Percentiles rank a stretch among this genome's conserved stretches.
phyloP scores from a whole-genome alignment of 2,113 vertebrate genomes.

The Varanus salvator region DNA sequence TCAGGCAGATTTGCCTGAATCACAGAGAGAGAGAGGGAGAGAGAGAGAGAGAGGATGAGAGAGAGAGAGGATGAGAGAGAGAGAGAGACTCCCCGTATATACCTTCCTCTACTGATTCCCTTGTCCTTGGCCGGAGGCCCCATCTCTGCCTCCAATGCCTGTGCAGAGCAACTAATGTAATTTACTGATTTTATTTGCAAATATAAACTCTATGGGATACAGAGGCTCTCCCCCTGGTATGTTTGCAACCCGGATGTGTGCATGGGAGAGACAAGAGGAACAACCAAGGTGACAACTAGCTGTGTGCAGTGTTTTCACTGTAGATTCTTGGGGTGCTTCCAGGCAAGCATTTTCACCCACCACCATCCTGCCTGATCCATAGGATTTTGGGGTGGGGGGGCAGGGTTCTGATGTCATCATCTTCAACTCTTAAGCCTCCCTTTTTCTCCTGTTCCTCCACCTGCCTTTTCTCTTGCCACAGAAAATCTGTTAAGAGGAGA shows the following conservation, averaged over 20 bases:
- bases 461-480: too few relatives aligned
- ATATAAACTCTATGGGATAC: conserved; percentile 50
- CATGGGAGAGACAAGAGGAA: neutral
- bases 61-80: neutral
- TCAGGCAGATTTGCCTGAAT: conserved; percentile 20
- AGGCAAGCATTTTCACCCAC: too few relatives aligned
- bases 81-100: neutral
- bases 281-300: neutral
- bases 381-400: too few relatives aligned
- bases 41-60: neutral
- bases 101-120: neutral
- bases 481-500: too few relatives aligned
- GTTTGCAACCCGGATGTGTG: neutral
- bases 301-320: neutral
- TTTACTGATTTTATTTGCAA: conserved; percentile 51
- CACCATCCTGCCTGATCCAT: too few relatives aligned
- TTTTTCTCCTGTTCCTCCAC: too few relatives aligned
- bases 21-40: neutral
- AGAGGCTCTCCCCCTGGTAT: neutral
- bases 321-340: neutral
- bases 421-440: too few relatives aligned
- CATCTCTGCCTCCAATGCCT: conserved; percentile 34
- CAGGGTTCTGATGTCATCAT: too few relatives aligned
- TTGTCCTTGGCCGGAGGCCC: conserved; percentile 13
- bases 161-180: conserved; percentile 46